phyloP scores from a whole-genome alignment of 2,888 invertebrate genomes.

The Herminia tarsipennalis region DNA sequence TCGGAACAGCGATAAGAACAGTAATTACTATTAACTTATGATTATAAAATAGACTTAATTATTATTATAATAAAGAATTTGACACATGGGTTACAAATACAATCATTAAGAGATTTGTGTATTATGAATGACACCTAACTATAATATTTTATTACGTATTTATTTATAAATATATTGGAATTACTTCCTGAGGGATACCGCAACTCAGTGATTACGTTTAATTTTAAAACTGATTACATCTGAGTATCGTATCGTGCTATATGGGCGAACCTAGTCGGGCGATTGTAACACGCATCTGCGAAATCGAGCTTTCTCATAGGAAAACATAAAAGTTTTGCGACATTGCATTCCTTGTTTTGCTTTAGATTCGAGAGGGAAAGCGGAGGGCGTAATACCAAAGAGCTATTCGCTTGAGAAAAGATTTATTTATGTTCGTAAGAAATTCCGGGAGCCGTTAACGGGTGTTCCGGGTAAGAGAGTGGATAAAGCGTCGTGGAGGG shows the following conservation, averaged over 20 bases:
- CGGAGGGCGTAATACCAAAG: constrained; percentile 76
- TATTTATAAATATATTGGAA: constrained; percentile 67
- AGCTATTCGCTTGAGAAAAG: constrained; percentile 75
- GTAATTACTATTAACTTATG: constrained; percentile 76
- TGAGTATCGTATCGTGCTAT: constrained; percentile 76
- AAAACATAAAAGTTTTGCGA: constrained; percentile 63
- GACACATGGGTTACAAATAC: constrained; percentile 78
- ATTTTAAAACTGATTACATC: constrained; percentile 57
- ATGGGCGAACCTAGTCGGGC: constrained; percentile 84
- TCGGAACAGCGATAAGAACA: constrained; percentile 83
- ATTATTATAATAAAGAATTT: constrained; percentile 70
- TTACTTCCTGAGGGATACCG: constrained; percentile 84
- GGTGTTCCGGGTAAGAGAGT: constrained; percentile 69
- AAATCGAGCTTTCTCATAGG: constrained; percentile 61
- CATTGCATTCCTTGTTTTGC: constrained; percentile 76
- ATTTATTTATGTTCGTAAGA: constrained; percentile 79
- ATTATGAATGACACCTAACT: constrained; percentile 63
- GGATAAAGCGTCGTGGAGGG: constrained; percentile 59
- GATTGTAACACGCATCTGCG: constrained; percentile 77
- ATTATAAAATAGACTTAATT: constrained; percentile 68
- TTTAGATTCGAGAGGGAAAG: constrained; percentile 62
- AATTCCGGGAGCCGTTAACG: constrained; percentile 78
- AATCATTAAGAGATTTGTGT: constrained; percentile 67
- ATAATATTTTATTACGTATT: constrained; percentile 61
- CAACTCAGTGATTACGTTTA: constrained; percentile 59